These are phyloP conservation scores for Phenganax stokvisi DNA, from an alignment of 92 coral and sea anemone species.

Conservation along the genomic window DNA sequence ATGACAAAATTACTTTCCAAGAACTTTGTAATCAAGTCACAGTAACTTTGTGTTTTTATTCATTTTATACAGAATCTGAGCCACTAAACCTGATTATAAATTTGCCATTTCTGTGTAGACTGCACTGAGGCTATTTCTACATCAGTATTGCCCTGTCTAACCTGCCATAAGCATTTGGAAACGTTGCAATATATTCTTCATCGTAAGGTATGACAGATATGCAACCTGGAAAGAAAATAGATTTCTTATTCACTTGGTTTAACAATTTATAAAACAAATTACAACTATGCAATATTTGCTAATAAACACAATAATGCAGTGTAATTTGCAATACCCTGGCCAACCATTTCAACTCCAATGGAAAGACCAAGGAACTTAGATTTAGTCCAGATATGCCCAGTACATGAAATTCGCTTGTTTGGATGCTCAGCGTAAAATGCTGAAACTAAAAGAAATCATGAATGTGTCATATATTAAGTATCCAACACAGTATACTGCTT, in stretches of 20 bases:
- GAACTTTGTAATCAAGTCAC: no score
- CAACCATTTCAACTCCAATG: conserved; percentile 89
- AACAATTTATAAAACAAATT: background rate
- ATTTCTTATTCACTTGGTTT: background rate
- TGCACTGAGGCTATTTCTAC: background rate
- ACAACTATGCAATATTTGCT: background rate
- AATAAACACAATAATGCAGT: background rate
- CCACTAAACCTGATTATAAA: background rate
- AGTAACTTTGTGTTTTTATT: no score
- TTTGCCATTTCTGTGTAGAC: background rate
- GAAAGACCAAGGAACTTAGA: conserved; percentile 95
- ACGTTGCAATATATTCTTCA: conserved; percentile 88
- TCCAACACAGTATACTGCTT: background rate
- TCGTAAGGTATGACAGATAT: conserved; percentile 85
- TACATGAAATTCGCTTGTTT: conserved; percentile 64
- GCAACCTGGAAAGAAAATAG: conserved; percentile 57
- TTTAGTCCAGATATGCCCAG: conserved; percentile 98
- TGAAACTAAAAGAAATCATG: conserved; percentile 53
- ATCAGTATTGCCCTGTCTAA: conserved; percentile 12
- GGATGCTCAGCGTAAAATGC: conserved; percentile 88
- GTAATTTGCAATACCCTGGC: conserved; percentile 62
- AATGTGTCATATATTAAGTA: background rate
- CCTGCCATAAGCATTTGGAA: conserved; percentile 99
- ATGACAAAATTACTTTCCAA: no score
- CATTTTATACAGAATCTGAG: background rate